phyloP scores from a whole-genome alignment of 2,888 invertebrate genomes.

The Habrosyne pyritoides region DNA sequence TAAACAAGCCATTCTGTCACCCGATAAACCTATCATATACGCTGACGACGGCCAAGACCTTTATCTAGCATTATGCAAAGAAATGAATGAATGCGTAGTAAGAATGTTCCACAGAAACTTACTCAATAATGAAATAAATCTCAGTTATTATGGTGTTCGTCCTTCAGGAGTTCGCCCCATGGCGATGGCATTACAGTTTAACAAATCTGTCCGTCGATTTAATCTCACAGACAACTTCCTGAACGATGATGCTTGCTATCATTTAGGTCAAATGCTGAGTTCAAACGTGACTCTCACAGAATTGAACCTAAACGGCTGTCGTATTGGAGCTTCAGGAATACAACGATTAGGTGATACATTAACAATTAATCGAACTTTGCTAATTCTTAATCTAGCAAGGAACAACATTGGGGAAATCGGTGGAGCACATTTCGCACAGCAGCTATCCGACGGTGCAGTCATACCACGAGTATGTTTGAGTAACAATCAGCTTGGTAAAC shows the following conservation, averaged over 20 bases:
- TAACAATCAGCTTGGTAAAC: conserved; percentile 39
- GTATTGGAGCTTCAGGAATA: conserved; percentile 47
- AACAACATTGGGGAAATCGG: conserved; percentile 50
- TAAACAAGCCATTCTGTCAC: conserved; percentile 34
- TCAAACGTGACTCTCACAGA: conserved; percentile 42
- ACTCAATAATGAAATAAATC: conserved; percentile 37
- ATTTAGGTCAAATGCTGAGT: conserved; percentile 47
- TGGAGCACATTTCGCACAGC: conserved; percentile 35
- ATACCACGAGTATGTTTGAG: conserved; percentile 40
- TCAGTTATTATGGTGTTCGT: conserved; percentile 48
- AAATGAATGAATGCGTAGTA: conserved; percentile 45
- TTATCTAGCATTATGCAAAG: conserved; percentile 45
- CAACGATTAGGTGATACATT: conserved; percentile 34
- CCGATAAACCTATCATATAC: conserved; percentile 33
- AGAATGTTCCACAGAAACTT: conserved; percentile 43
- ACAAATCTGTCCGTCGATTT: conserved; percentile 39
- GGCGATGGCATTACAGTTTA: conserved; percentile 45
- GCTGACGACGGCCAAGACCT: conserved; percentile 46
- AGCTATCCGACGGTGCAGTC: conserved; percentile 29
- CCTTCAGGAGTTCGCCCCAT: conserved; percentile 47
- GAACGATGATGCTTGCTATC: conserved; percentile 50
- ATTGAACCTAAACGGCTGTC: conserved; percentile 47
- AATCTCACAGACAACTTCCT: conserved; percentile 51
- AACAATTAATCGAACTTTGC: conserved; percentile 34
- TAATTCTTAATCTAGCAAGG: conserved; percentile 36